Conservation (phyloP, 2,888 invertebrate species). For the Aphidoletes aphidimyza region DNA sequence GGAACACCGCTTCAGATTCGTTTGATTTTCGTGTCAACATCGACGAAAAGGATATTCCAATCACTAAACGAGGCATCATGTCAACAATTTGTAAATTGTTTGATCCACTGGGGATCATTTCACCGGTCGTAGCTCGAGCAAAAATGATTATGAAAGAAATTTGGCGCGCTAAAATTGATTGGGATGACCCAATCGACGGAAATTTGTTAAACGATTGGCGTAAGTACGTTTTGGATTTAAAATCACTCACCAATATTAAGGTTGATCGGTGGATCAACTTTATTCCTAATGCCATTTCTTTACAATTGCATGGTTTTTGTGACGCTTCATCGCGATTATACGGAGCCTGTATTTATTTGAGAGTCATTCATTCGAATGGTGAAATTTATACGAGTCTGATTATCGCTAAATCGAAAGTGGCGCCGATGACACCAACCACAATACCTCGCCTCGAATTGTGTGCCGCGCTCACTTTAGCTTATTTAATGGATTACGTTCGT, state of each 20-base stretch:
- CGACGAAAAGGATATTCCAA: neutral
- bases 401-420: slow-evolving; percentile 56
- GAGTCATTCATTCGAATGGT: too few species aligned
- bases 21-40: neutral
- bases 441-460: slow-evolving; percentile 61
- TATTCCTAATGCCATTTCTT: too few species aligned
- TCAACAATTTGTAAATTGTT: slow-evolving; percentile 56
- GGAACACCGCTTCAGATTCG: neutral
- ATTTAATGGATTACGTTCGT: too few species aligned
- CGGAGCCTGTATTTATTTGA: too few species aligned
- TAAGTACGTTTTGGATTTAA: too few species aligned
- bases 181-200: slow-evolving; percentile 55
- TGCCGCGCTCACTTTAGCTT: neutral
- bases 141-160: slow-evolving; percentile 57
- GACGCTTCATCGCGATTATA: too few species aligned
- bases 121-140: slow-evolving; percentile 56
- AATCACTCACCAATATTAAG: too few species aligned
- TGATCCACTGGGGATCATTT: slow-evolving; percentile 57
- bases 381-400: neutral
- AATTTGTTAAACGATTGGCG: neutral
- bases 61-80: slow-evolving; percentile 56
- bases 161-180: slow-evolving; percentile 55
- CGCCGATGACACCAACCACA: slow-evolving; percentile 57
- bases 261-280: too few species aligned
- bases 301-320: too few species aligned